These are phyloP conservation scores for Eucidaris tribuloides DNA, from an alignment of 35 echinoderm and acorn worm genomes.

Conservation along the genomic window DNA sequence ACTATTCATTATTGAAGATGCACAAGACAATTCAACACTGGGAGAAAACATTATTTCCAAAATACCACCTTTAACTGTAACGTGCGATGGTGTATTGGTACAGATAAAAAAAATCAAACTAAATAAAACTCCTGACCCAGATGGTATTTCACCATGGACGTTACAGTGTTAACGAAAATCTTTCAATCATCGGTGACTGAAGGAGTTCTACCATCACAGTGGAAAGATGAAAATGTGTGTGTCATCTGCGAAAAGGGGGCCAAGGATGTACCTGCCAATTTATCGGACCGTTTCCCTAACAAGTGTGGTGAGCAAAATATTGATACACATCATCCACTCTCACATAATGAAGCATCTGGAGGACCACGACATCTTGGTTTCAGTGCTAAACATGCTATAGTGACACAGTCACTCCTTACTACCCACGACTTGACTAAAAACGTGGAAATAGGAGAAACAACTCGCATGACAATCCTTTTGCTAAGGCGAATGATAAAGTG, in stretches of 20 bases:
- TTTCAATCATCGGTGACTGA: not conserved
- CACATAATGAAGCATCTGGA: constrained; percentile 37
- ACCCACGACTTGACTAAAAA: not conserved
- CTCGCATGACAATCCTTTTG: constrained; percentile 10
- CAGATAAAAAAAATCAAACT: not conserved
- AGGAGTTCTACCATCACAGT: not conserved
- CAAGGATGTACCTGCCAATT: not conserved
- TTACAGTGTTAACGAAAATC: not conserved
- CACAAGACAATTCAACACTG: not conserved
- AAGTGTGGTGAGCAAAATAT: constrained; percentile 12
- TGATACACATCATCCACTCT: constrained; percentile 29
- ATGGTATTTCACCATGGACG: not conserved
- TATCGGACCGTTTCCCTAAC: constrained; percentile 12
- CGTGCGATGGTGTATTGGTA: not conserved
- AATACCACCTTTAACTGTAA: not conserved
- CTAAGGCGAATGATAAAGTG: constrained; percentile 35
- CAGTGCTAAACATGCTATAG: not conserved
- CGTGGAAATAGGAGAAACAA: not conserved
- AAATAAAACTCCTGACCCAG: not conserved
- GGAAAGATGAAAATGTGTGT: not conserved
- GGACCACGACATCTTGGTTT: constrained; percentile 28
- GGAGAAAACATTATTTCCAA: not conserved
- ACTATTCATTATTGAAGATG: too few relatives aligned
- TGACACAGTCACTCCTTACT: not conserved
- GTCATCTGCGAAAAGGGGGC: constrained; percentile 24